phyloP scores from a whole-genome alignment of 1,140 invertebrate species.

The Pissodes strobi region DNA sequence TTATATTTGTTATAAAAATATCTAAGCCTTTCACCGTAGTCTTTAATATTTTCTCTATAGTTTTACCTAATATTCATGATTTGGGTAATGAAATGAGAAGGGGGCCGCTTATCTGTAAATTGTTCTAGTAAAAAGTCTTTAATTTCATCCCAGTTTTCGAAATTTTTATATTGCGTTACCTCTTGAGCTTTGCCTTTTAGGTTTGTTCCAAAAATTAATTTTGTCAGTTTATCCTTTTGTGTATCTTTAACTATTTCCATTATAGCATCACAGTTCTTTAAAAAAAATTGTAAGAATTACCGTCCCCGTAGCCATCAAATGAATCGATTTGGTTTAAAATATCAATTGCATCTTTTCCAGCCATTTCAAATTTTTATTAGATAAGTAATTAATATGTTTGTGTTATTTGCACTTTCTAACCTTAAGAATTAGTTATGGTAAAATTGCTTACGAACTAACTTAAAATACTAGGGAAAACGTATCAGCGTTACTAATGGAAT shows the following conservation, averaged over 20 bases:
- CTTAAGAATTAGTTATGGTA: too few species aligned
- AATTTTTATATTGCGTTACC: conserved; percentile 13
- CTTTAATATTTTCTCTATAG: conserved; percentile 1
- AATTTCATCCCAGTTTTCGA: conserved; percentile 11
- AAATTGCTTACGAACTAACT: too few species aligned
- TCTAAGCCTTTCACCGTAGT: neutral
- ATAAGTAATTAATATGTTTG: too few species aligned
- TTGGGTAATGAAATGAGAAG: conserved; percentile 4
- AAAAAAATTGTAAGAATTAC: conserved; percentile 8
- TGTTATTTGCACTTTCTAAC: too few species aligned
- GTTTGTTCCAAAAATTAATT: conserved; percentile 14
- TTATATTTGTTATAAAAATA: neutral
- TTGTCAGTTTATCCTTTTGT: neutral
- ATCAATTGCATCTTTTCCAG: conserved; percentile 4
- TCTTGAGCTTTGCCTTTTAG: conserved; percentile 18
- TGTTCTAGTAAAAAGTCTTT: conserved; percentile 17
- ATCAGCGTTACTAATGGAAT: too few species aligned
- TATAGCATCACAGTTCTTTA: conserved; percentile 6
- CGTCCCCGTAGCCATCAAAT: conserved; percentile 1
- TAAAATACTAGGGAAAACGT: too few species aligned
- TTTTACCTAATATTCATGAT: conserved; percentile 5
- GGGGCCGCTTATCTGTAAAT: conserved; percentile 2
- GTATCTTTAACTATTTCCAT: conserved; percentile 3
- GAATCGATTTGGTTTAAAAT: neutral
- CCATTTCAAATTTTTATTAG: too few species aligned